phyloP scores from a whole-genome alignment of 2,888 invertebrate species.

The Leucophora obtusa region DNA sequence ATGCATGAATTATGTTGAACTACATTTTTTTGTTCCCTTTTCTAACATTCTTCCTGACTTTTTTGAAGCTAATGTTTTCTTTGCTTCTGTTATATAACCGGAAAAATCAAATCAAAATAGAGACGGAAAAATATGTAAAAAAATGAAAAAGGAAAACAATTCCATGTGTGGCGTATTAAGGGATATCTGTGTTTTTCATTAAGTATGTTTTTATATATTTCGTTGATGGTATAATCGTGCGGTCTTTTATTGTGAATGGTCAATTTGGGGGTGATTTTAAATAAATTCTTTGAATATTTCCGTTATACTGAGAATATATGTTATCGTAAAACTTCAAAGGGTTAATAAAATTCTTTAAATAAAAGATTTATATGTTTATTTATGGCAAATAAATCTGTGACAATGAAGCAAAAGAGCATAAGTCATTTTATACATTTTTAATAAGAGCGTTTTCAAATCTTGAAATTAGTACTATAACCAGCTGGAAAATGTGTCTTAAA shows the following conservation, averaged over 20 bases:
- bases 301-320: slow-evolving; percentile 15
- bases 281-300: slow-evolving; percentile 38
- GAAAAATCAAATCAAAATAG: slow-evolving; percentile 40
- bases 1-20: slow-evolving; percentile 11
- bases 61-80: neutral
- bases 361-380: too few relatives aligned
- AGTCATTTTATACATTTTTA: too few relatives aligned
- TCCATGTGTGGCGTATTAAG: slow-evolving; percentile 18
- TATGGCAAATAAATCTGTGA: too few relatives aligned
- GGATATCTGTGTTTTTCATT: neutral
- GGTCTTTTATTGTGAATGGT: slow-evolving; percentile 28
- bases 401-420: too few relatives aligned
- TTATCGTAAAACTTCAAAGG: neutral
- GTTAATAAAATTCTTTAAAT: neutral
- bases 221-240: slow-evolving; percentile 8
- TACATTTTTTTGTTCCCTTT: neutral
- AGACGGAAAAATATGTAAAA: neutral
- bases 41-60: slow-evolving; percentile 8
- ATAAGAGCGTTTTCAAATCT: too few relatives aligned
- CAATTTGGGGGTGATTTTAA: slow-evolving; percentile 39
- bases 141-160: slow-evolving; percentile 5
- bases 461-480: too few relatives aligned
- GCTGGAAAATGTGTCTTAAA: too few relatives aligned
- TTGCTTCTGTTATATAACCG: slow-evolving; percentile 26
- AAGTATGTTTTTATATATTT: slow-evolving; percentile 54